phyloP scores from a whole-genome alignment of 1,140 invertebrate genomes.

The Drosophila saltans region DNA sequence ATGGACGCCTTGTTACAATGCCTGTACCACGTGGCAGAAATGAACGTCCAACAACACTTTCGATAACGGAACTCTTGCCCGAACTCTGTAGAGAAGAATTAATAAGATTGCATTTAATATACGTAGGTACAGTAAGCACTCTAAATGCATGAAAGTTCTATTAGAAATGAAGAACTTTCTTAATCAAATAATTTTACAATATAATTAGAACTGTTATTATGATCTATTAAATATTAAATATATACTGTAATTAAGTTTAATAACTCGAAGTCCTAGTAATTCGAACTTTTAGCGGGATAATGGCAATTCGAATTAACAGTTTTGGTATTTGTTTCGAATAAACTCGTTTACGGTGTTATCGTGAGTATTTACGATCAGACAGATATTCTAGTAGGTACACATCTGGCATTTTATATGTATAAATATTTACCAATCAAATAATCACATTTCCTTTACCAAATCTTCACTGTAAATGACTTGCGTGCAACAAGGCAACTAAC shows the following conservation, averaged over 20 bases:
- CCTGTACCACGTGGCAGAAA: conserved; percentile 98
- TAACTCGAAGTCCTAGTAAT: too few relatives aligned
- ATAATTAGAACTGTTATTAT: too few relatives aligned
- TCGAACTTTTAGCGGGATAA: too few relatives aligned
- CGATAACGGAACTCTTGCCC: conserved; percentile 99
- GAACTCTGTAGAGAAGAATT: conserved; percentile 90
- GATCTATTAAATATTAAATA: too few relatives aligned
- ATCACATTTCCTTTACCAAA: neutral
- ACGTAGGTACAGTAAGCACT: conserved; percentile 19
- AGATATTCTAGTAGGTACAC: too few relatives aligned
- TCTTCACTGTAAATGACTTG: neutral
- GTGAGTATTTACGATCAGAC: too few relatives aligned
- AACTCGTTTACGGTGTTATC: too few relatives aligned
- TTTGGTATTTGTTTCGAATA: too few relatives aligned
- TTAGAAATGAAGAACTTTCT: neutral
- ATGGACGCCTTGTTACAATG: conserved; percentile 97
- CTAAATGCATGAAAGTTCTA: conserved; percentile 10
- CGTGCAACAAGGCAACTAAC: conserved; percentile 41
- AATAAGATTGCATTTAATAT: conserved; percentile 11
- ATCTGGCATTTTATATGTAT: too few relatives aligned
- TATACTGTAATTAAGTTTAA: too few relatives aligned
- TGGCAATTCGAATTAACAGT: too few relatives aligned
- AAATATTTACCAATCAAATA: too few relatives aligned
- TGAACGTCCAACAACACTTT: conserved; percentile 98
- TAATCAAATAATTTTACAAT: neutral